Conservation (phyloP, 2,113 vertebrate species). For the Strigops habroptila region DNA sequence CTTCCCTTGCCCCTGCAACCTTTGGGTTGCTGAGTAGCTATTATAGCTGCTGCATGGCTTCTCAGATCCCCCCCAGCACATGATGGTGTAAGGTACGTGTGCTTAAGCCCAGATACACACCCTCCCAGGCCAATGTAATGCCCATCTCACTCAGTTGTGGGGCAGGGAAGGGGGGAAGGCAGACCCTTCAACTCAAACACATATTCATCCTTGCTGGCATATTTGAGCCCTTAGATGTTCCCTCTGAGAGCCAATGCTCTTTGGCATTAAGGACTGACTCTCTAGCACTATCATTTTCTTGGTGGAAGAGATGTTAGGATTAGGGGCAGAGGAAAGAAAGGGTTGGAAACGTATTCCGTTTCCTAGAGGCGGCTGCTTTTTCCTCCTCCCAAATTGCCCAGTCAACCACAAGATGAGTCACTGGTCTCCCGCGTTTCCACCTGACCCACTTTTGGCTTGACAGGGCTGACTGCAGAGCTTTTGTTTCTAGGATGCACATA, state of each 20-base stretch:
- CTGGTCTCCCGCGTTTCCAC: slow-evolving; percentile 48
- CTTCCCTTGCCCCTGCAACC: background rate
- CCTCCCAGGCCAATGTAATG: background rate
- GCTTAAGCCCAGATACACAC: background rate
- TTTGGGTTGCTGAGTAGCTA: background rate
- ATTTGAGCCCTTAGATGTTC: background rate
- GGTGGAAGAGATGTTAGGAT: background rate
- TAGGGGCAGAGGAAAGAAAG: slow-evolving; percentile 16
- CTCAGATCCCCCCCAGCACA: background rate
- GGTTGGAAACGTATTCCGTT: background rate
- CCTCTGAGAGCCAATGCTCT: background rate
- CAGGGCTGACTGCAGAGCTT: slow-evolving; percentile 3
- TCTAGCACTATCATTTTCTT: background rate
- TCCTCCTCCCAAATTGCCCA: slow-evolving; percentile 38
- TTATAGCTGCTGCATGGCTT: background rate
- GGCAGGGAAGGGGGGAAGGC: fast-evolving
- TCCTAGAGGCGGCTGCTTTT: background rate
- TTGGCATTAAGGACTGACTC: background rate
- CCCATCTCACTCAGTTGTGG: background rate
- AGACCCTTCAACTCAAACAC: background rate
- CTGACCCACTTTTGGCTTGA: slow-evolving; percentile 54
- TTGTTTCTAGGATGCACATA: slow-evolving; percentile 33
- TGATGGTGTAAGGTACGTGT: too few relatives aligned
- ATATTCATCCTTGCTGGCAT: background rate
- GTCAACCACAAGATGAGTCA: slow-evolving; percentile 57